Evolutionary conservation across 1,140 invertebrate genomes (phyloP).

Genomic region (Panagrolaimus sp.): DNA sequence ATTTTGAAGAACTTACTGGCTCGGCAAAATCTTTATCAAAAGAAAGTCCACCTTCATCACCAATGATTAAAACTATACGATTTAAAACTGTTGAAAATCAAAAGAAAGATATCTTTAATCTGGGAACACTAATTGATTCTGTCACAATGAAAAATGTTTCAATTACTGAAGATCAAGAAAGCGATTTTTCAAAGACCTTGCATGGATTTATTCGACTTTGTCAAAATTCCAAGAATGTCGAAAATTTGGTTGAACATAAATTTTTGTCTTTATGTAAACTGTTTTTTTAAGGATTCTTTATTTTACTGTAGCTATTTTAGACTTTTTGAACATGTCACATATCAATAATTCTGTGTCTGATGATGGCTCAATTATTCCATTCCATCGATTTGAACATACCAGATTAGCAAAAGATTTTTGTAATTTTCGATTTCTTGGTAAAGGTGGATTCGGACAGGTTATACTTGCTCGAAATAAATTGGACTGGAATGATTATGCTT

Average conservation of each 20-base stretch:
- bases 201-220: neutral
- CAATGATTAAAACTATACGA: no score
- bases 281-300: neutral
- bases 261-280: neutral
- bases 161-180: neutral
- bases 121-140: slow-evolving; percentile 5
- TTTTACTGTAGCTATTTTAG: neutral
- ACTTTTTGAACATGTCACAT: neutral
- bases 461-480: slow-evolving; percentile 7
- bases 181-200: neutral
- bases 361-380: neutral
- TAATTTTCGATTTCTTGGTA: slow-evolving; percentile 1
- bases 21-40: no score
- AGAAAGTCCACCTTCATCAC: no score
- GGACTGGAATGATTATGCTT: neutral
- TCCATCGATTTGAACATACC: slow-evolving; percentile 2
- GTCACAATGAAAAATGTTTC: neutral
- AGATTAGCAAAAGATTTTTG: slow-evolving; percentile 4
- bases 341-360: neutral
- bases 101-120: neutral
- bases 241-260: neutral
- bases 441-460: slow-evolving; percentile 1
- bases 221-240: neutral
- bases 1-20: no score
- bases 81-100: neutral